Evolutionary conservation across 2,113 vertebrate species (phyloP), one percentile per base, ranked within the genome.

Genomic region (Melanocharis versteri): DNA sequence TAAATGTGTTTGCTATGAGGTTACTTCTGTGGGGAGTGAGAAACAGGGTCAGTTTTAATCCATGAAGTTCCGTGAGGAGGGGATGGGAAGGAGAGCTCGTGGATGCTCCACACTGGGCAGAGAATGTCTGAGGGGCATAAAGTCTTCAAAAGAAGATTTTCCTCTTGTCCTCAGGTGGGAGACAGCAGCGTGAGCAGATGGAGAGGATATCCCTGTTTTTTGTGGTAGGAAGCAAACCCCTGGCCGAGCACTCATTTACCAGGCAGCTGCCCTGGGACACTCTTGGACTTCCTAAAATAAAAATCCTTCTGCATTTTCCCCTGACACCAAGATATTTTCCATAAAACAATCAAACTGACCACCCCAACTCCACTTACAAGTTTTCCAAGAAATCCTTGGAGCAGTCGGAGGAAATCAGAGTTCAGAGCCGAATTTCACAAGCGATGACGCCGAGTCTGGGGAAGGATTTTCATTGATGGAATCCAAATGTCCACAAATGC

Each of bases 401-500:
- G 69, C 78, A 56, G 35, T 18, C 7, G 23, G 58, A 75, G 79
- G 91, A 77, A 83, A 91, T 80, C 30, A 35, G 45, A 81, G 75
- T 11, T 66, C 81, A 92, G 64, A 45, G 68, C 53, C 48, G 82
- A 64, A 87, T 94, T 96, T 80, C 90, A 82, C 44, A 64, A 40
- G 54, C 0, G 4, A 48, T 81, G 71, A 78, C 0, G 11, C 71
- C 48, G 28, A 73, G 72, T 58, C 76, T 93, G 90, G 57, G 84
- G 83, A 79, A 84, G 14, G 60, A 50, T 92, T 94, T 92, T 87
- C 80, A 37, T 69, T 66, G 37, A 66, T 83, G 65, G n/a, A 79
- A 89, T 84, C 54, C 88, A 89, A 90, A 68, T 13, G 26, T 35
- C 76, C 72, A 35, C 53, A 83, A 48, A 72, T 4, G 10, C 64